Conservation (phyloP, 2,888 invertebrate genomes). For the Alsophila aescularia region DNA sequence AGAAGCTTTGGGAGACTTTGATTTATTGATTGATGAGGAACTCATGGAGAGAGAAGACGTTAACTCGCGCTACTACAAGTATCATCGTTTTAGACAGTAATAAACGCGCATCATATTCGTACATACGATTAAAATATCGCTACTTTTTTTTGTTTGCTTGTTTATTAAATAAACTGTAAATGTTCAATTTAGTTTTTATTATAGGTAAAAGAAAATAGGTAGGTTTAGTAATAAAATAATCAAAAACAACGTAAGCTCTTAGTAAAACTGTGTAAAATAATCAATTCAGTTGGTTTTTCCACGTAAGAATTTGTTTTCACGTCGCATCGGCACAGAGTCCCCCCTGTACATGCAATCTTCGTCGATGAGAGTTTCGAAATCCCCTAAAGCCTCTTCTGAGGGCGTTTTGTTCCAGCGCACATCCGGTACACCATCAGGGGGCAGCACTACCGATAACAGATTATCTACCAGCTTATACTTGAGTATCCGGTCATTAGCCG, state of each 20-base stretch:
- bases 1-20: conserved; percentile 92
- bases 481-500: conserved; percentile 95
- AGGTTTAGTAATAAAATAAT: no score
- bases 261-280: no score
- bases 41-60: conserved; percentile 87
- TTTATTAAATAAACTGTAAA: no score
- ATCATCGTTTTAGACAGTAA: conserved; percentile 45
- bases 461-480: conserved; percentile 97
- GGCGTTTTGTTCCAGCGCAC: conserved; percentile 94
- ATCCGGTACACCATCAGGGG: conserved; percentile 93
- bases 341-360: conserved; percentile 89
- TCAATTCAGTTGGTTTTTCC: conserved; percentile 16
- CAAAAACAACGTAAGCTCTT: no score
- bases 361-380: conserved; percentile 89
- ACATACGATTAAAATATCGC: no score
- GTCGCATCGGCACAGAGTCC: conserved; percentile 53
- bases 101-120: not conserved
- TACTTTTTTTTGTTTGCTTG: no score
- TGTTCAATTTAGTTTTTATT: no score
- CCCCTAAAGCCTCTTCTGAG: conserved; percentile 87
- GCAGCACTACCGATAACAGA: conserved; percentile 94
- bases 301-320: conserved; percentile 41
- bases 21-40: conserved; percentile 94
- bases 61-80: conserved; percentile 57
- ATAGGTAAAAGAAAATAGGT: no score